A percentile compares a stretch with the other conserved stretches of the same genome.
Evolutionary conservation across 1,140 invertebrate genomes (phyloP).

Genomic region (Drosophila setifemur): DNA sequence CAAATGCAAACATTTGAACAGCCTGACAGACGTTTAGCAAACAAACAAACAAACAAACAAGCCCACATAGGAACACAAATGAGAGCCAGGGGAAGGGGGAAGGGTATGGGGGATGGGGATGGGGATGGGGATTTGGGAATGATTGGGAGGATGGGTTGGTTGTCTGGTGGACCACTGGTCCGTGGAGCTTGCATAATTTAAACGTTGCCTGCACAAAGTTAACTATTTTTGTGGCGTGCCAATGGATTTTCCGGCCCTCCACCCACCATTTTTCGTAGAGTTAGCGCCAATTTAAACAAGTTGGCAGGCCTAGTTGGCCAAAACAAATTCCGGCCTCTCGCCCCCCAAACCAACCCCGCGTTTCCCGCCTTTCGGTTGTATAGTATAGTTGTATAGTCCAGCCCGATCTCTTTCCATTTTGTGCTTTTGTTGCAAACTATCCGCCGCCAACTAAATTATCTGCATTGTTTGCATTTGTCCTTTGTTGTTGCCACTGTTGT

Average conservation of each 20-base stretch:
- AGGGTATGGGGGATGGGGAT: not conserved
- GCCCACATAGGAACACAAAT: conserved; percentile 3
- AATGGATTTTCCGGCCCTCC: conserved; percentile 40
- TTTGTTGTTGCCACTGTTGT: conserved; percentile 35
- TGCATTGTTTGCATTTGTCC: conserved; percentile 70
- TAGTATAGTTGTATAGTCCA: not conserved
- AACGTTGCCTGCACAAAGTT: conserved; percentile 62
- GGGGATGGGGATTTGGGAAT: not conserved
- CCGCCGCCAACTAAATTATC: conserved; percentile 73
- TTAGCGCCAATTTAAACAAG: conserved; percentile 66
- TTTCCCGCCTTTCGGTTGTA: not conserved
- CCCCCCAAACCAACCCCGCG: no score
- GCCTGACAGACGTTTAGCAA: conserved; percentile 62
- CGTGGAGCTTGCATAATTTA: conserved; percentile 70
- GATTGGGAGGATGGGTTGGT: not conserved
- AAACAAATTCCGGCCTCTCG: no score
- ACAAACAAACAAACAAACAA: conserved; percentile 44
- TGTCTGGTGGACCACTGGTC: conserved; percentile 14
- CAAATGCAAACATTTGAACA: conserved; percentile 52
- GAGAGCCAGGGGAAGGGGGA: not conserved
- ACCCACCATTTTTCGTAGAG: conserved; percentile 30
- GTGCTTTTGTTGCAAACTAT: conserved; percentile 48
- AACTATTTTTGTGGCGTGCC: conserved; percentile 70
- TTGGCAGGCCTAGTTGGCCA: conserved; percentile 28
- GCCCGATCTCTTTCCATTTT: conserved; percentile 2